Evolutionary conservation across 1,140 invertebrate species (phyloP), one percentile per base, ranked within the genome.

Genomic region (Sinella curviseta): DNA sequence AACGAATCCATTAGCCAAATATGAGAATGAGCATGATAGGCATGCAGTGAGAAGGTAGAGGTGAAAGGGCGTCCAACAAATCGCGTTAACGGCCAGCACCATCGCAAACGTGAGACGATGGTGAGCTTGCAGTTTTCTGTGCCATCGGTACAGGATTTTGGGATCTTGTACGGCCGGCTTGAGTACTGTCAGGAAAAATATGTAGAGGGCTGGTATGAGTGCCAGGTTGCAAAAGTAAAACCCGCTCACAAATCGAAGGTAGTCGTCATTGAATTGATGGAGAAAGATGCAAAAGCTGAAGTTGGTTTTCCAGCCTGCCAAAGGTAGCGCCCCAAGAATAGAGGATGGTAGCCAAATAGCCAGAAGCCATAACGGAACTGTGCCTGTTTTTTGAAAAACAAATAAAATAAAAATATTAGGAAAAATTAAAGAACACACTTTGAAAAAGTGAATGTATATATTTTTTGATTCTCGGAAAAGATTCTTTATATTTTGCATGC

Each of bases 241-340:
- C 28, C 79, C 79, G 35, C 78, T 77, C 28, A 82, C 80, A 57
- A 83, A 83, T 24, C 81, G 39, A 30, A 83, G 78, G 48, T 81
- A 83, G 73, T 83, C 81, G 48, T 80, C 78, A 31, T 83, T 82
- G 48, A 83, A 83, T 34, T 83, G 83, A 74, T 81, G 80, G 4
- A 83, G 76, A 36, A 83, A 83, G 20, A 83, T 39, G 57, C 83
- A 83, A 28, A 83, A 83, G 54, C 77, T 81, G 31, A 83, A 83
- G 36, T 81, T 80, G 0, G 77, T 81, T 48, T 78, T 79, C 80
- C 82, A 82, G 17, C 79, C 81, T 4, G 80, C 78, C 4, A 83
- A 55, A 0, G 83, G 83, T 12, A 83, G 74, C 1, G 81, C 39
- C 0, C 79, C 81, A 1, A 82, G 55, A 74, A 83, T 77, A 1